Percentiles rank a stretch among this genome's conserved stretches.
phyloP scores from a whole-genome alignment of 1,140 invertebrate genomes.

The Sipha flava region DNA sequence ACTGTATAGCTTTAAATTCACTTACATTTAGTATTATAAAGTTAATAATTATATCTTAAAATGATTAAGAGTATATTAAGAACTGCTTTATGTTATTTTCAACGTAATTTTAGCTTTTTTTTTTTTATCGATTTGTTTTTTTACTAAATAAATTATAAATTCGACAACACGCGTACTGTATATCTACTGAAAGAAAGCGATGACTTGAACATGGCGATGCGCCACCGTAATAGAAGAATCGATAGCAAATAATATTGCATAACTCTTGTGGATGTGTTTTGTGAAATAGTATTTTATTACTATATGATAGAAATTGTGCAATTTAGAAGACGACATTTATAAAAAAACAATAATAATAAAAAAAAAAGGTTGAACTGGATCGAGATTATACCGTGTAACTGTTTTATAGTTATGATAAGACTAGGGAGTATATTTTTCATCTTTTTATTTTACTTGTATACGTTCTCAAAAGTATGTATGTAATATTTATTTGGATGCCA shows the following conservation, averaged over 20 bases:
- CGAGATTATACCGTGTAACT: neutral
- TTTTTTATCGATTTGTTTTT: too few species aligned
- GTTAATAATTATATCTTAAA: too few species aligned
- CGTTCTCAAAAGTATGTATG: neutral
- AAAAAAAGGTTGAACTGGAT: neutral
- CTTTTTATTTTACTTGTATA: neutral
- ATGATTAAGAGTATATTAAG: too few species aligned
- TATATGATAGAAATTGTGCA: neutral
- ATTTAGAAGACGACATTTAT: neutral
- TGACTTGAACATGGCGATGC: too few species aligned
- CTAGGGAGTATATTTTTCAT: neutral
- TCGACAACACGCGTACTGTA: too few species aligned
- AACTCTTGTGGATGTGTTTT: neutral
- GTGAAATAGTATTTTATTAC: neutral
- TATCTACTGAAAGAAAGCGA: too few species aligned
- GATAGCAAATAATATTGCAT: neutral
- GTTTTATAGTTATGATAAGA: neutral
- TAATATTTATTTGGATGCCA: neutral
- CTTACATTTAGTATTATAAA: too few species aligned
- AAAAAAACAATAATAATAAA: neutral
- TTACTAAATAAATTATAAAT: too few species aligned
- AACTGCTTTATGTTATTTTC: too few species aligned
- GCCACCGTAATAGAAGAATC: neutral
- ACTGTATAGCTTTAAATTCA: too few species aligned
- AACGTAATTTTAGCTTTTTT: too few species aligned